Conservation (phyloP, 2,888 invertebrate genomes). For the Ennomos fuscantarius region DNA sequence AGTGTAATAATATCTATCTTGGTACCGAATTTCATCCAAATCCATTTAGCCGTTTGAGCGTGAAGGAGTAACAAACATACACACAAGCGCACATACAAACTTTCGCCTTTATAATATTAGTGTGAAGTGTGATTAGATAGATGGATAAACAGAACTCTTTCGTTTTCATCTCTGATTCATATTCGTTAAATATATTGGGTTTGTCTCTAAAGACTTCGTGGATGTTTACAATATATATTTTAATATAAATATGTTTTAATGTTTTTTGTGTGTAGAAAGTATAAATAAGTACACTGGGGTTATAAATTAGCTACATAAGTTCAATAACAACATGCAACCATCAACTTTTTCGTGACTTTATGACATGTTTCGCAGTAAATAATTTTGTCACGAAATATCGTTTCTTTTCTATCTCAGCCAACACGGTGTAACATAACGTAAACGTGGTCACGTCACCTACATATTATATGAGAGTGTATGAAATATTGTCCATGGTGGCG, state of each 20-base stretch:
- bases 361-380: constrained; percentile 45
- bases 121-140: too few species aligned
- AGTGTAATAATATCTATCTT: too few species aligned
- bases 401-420: constrained; percentile 65
- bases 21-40: too few species aligned
- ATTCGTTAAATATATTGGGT: constrained; percentile 3
- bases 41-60: too few species aligned
- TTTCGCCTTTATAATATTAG: too few species aligned
- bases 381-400: constrained; percentile 43
- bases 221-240: constrained; percentile 29
- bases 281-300: constrained; percentile 17
- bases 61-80: too few species aligned
- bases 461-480: constrained; percentile 72
- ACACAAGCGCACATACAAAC: too few species aligned
- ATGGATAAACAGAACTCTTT: not conserved
- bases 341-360: constrained; percentile 37
- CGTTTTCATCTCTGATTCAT: constrained; percentile 1
- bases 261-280: constrained; percentile 7
- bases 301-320: constrained; percentile 21
- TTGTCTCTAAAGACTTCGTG: constrained; percentile 17
- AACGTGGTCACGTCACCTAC: constrained; percentile 72
- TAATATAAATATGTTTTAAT: constrained; percentile 26
- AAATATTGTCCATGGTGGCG: constrained; percentile 62
- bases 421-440: constrained; percentile 67
- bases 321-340: constrained; percentile 28